Base-by-base conservation (phyloP, 2,888 invertebrate genomes). In the Scaptomyza flava region DNA sequence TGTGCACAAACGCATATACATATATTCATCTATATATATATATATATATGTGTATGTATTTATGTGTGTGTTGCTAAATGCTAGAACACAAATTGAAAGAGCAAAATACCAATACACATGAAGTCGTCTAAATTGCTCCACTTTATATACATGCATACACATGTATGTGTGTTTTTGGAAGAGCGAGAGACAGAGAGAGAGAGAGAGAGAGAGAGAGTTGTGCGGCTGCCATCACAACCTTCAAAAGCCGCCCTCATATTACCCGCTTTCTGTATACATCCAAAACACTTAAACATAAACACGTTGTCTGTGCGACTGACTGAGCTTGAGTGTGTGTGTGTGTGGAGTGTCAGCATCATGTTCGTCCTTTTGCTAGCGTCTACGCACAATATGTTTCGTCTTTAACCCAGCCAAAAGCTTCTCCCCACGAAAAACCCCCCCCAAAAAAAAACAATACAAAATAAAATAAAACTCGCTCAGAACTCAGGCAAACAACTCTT, bases 301-400 rank as follows among this genome's bases (percentile, higher is more conserved):
- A 82, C 82, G 81, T 85, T 82, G 82, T 76, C 77, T 73, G 75
- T 73, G 68, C 60, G 47, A 52, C 52, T 70, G 59, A 71, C 47
- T 73, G 69, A 42, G 50, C 43, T 61, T n/a, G 12, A 12, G 34
- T 62, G 47, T 52, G 41, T 33, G 6, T 36, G 38, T 38, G 38
- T 14, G 14, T 38, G 38, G 17, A 17, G 9, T 41, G 17, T 41
- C 17, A 38, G 38, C 23, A 23, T 23, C 23, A 23, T 23, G 23
- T 27, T 27, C 79, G 74, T 81, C 68, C 72, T 68, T 74, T 73
- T 79, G 57, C 68, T 64, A 60, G 74, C 82, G 86, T 85, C 81
- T 84, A 85, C 84, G 84, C 84, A 86, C 84, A 85, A 85, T 85
- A 85, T 85, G 86, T 85, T 85, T 85, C 84, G 81, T 82, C 86